A percentile compares a stretch with the other conserved stretches of the same genome.
Evolutionary conservation across 2,113 vertebrate species (phyloP).

Genomic region (Rattus norvegicus): DNA sequence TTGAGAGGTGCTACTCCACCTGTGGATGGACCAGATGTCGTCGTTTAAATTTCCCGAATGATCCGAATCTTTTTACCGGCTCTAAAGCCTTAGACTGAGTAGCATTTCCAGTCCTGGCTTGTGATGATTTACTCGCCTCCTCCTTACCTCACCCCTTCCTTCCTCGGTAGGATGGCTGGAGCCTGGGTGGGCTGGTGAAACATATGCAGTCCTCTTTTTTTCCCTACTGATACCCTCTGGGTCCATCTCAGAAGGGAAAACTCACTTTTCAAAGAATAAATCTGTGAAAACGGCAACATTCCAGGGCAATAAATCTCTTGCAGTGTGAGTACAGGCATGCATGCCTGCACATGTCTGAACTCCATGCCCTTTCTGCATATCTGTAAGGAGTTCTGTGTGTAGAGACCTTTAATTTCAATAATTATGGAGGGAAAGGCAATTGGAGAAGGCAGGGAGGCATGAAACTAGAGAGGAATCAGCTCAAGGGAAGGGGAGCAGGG

Average conservation of each 20-base stretch:
- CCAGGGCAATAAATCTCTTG: constrained; percentile 24
- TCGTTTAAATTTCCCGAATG: not conserved
- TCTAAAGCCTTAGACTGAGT: not conserved
- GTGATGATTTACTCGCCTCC: constrained; percentile 22
- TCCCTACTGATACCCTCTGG: not conserved
- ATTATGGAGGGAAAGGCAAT: not conserved
- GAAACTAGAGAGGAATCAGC: not conserved
- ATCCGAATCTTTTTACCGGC: not conserved
- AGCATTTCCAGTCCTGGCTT: not conserved
- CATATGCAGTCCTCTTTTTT: not conserved
- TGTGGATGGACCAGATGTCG: not conserved
- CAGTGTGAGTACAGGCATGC: not conserved
- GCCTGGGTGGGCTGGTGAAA: constrained; percentile 14
- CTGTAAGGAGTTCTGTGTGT: not conserved
- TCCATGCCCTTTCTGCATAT: not conserved
- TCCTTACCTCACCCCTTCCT: not conserved
- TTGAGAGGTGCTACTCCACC: not conserved
- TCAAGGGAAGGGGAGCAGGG: not conserved
- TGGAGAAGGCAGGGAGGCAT: not conserved
- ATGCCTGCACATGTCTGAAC: not conserved
- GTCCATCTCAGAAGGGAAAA: not conserved
- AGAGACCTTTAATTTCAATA: not conserved
- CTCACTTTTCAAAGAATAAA: constrained; percentile 56
- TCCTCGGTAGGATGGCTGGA: not conserved
- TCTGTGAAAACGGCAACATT: constrained; percentile 8